phyloP scores from a whole-genome alignment of 2,113 vertebrate species.

The Ceratotherium simum region DNA sequence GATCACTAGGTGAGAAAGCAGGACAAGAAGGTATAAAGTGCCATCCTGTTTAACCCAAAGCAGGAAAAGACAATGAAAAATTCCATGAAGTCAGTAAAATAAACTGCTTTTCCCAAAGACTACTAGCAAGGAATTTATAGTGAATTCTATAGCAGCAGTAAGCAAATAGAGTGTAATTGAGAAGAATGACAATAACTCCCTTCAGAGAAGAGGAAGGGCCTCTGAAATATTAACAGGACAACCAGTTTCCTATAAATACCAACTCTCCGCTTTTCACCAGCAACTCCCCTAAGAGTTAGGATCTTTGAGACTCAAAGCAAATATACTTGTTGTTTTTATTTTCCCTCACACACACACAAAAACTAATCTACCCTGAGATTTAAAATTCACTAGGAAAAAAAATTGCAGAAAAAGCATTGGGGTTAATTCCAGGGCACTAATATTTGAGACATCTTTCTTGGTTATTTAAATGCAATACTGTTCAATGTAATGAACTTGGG shows the following conservation, averaged over 20 bases:
- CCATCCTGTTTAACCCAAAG: neutral
- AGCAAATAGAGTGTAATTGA: neutral
- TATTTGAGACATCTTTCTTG: neutral
- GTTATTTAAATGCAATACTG: neutral
- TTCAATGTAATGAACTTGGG: neutral
- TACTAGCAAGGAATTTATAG: neutral
- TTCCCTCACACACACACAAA: neutral
- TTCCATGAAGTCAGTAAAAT: neutral
- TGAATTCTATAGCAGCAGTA: neutral
- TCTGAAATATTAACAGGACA: too few species aligned
- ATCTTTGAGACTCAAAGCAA: neutral
- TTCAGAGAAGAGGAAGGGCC: neutral
- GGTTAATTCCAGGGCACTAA: neutral
- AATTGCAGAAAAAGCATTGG: neutral
- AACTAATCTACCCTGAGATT: neutral
- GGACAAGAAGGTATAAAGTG: neutral
- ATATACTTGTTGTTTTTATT: slow-evolving; percentile 26
- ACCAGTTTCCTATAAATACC: neutral
- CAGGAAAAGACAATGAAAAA: neutral
- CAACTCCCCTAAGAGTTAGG: neutral
- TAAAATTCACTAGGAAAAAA: slow-evolving; percentile 2
- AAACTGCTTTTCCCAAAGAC: neutral
- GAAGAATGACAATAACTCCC: neutral
- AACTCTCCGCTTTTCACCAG: neutral
- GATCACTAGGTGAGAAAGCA: slow-evolving; percentile 22